Percentiles rank a stretch among this genome's conserved stretches.
phyloP scores from a whole-genome alignment of 2,797 vertebrate genomes.

The Lateolabrax maculatus region DNA sequence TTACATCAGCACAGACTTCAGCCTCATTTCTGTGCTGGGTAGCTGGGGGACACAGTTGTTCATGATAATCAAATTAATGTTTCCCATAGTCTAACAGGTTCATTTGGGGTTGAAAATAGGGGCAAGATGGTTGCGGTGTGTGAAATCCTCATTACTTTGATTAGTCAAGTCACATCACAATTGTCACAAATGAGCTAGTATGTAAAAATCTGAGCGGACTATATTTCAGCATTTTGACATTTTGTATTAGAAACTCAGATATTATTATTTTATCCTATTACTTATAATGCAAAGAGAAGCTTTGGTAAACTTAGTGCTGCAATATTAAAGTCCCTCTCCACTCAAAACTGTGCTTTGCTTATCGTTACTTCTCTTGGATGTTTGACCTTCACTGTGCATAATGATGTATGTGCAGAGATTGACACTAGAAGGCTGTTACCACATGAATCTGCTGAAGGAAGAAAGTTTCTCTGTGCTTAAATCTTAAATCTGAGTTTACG shows the following conservation, averaged over 20 bases:
- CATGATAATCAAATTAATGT: slow-evolving; percentile 59
- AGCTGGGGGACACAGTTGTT: slow-evolving; percentile 33
- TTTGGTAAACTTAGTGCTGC: neutral
- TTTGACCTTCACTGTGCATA: slow-evolving; percentile 18
- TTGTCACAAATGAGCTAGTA: slow-evolving; percentile 5
- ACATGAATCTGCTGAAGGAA: neutral
- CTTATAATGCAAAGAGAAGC: neutral
- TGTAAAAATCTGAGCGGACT: slow-evolving; percentile 15
- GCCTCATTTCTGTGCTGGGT: slow-evolving; percentile 19
- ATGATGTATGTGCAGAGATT: neutral
- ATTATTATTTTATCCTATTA: slow-evolving; percentile 1
- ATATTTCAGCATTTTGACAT: neutral
- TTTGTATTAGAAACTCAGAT: slow-evolving; percentile 4
- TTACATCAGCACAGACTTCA: slow-evolving; percentile 29
- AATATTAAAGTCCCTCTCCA: slow-evolving; percentile 7
- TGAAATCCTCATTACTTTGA: slow-evolving; percentile 47
- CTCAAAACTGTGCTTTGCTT: slow-evolving; percentile 6
- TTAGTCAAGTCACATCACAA: slow-evolving; percentile 28
- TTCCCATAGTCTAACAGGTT: slow-evolving; percentile 45
- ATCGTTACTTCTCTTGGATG: neutral
- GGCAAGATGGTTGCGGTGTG: slow-evolving; percentile 9
- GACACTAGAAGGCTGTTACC: slow-evolving; percentile 14
- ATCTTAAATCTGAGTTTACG: neutral
- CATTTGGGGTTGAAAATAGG: slow-evolving; percentile 39
- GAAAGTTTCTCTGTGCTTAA: slow-evolving; percentile 3